phyloP scores from a whole-genome alignment of 2,888 invertebrate species.

The Oeneis ivallda region DNA sequence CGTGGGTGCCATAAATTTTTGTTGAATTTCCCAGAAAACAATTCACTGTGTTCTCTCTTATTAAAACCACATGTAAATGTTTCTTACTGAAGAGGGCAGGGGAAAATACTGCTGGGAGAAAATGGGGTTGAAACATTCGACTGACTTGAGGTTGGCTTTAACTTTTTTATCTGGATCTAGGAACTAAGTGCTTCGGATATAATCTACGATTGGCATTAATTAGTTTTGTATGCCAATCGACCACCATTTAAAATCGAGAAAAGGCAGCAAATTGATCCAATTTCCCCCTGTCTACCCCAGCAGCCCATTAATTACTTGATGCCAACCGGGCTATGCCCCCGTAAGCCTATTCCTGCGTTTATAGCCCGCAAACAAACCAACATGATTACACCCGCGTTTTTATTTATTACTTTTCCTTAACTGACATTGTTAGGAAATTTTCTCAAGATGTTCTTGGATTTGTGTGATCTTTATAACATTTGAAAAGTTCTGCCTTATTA shows the following conservation, averaged over 20 bases:
- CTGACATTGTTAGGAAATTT: slow-evolving; percentile 26
- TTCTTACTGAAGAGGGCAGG: slow-evolving; percentile 14
- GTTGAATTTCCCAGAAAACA: slow-evolving; percentile 59
- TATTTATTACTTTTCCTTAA: slow-evolving; percentile 68
- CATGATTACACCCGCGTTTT: slow-evolving; percentile 69
- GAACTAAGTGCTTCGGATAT: slow-evolving; percentile 31
- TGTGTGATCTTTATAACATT: slow-evolving; percentile 10
- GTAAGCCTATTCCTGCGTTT: slow-evolving; percentile 64
- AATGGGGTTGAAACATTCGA: slow-evolving; percentile 26
- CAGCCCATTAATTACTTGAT: slow-evolving; percentile 76
- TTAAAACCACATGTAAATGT: slow-evolving; percentile 38
- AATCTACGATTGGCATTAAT: slow-evolving; percentile 58
- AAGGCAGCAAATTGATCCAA: slow-evolving; percentile 75
- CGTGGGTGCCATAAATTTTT: slow-evolving; percentile 61
- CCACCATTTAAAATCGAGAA: slow-evolving; percentile 60
- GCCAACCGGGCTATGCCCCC: slow-evolving; percentile 55
- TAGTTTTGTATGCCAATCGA: slow-evolving; percentile 49
- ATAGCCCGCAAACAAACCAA: slow-evolving; percentile 77
- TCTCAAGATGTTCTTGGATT: slow-evolving; percentile 15
- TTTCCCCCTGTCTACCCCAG: slow-evolving; percentile 66
- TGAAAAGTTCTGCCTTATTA: neutral
- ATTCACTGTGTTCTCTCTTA: slow-evolving; percentile 42
- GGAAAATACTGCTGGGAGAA: slow-evolving; percentile 14
- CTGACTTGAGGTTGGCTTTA: slow-evolving; percentile 32
- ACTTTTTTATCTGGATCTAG: slow-evolving; percentile 7